Base-by-base conservation (phyloP, 2,797 vertebrate genomes). In the Halcyon badia region DNA sequence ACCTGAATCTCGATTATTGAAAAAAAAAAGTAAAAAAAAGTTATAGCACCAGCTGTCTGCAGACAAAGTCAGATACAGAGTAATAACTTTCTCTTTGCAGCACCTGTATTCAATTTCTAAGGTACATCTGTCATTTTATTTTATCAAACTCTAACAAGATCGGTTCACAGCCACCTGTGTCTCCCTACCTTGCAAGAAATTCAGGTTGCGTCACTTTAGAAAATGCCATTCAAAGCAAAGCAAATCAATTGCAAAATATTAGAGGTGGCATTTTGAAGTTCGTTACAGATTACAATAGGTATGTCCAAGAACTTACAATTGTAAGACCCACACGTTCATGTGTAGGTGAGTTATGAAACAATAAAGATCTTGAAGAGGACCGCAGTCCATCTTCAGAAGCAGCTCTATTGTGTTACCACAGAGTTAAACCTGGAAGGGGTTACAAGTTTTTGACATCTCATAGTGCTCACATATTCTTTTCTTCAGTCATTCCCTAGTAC, bases 51-150 rank as follows among this genome's bases (percentile, higher is more conserved):
- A 94, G 65, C 90, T 97, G 83, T 90, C 85, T 94, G 49, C 91
- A 95, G 68, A 91, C 68, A 84, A 96, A 95, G 76, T 96, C 72
- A 91, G 87, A 80, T 48, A 83, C 66, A 87, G 92, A 96, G 64
- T 94, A 97, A 94, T 97, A 92, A 89, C 76, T 94, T 97, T 91
- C 41, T 85, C 93, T 95, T 86, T 62, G 68, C 44, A 92, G 71
- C 92, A 97, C 93, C 95, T 97, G 93, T 89, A 95, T 61, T 91
- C 58, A 78, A 77, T 96, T 98, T 97, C 77, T 86, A 68, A 95
- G 58, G 86, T 94, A 82, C 62, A 81, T 79, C 88, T 95, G 87
- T 89, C 93, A 90, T 90, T 97, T 97, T 89, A 82, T 89, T 94
- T 96, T 96, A 96, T 94, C 64, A 80, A 95, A 49, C 48, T 87